Conservation (phyloP, 2,113 vertebrate genomes). For the Coracopsis vasa region DNA sequence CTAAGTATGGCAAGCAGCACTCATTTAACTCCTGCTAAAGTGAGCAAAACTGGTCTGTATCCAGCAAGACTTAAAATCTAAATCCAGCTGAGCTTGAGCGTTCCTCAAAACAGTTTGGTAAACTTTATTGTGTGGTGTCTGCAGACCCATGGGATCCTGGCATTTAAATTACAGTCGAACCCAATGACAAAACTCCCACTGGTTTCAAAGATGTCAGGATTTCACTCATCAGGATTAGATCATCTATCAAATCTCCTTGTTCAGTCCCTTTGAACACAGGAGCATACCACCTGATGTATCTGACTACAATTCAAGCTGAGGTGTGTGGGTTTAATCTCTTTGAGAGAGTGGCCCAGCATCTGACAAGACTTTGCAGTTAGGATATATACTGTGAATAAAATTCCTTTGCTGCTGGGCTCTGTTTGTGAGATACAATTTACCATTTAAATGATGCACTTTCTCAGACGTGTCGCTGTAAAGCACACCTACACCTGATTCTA, state of each 20-base stretch:
- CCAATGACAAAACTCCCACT: not conserved
- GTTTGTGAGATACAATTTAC: conserved; percentile 20
- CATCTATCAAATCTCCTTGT: not conserved
- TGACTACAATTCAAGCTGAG: not conserved
- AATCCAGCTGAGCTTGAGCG: not conserved
- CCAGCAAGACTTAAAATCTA: not conserved
- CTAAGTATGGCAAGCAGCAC: not conserved
- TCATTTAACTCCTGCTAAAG: not conserved
- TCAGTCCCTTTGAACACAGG: not conserved
- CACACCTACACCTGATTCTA: not conserved
- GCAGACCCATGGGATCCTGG: not conserved
- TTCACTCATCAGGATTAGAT: not conserved
- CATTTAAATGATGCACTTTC: conserved; percentile 27
- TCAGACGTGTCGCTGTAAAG: conserved; percentile 23
- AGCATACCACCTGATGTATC: not conserved
- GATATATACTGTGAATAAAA: conserved; percentile 20
- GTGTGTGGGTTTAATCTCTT: not conserved
- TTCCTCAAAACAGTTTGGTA: not conserved
- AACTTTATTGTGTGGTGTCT: not conserved
- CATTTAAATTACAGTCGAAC: not conserved
- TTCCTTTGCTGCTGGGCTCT: not conserved
- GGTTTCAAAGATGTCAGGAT: not conserved
- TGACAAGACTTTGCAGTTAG: not conserved
- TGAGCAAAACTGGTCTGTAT: not conserved
- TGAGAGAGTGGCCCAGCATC: not conserved